Evolutionary conservation across 2,797 vertebrate species (phyloP), one percentile per base, ranked within the genome.

Genomic region (Gymnothorax javanicus): DNA sequence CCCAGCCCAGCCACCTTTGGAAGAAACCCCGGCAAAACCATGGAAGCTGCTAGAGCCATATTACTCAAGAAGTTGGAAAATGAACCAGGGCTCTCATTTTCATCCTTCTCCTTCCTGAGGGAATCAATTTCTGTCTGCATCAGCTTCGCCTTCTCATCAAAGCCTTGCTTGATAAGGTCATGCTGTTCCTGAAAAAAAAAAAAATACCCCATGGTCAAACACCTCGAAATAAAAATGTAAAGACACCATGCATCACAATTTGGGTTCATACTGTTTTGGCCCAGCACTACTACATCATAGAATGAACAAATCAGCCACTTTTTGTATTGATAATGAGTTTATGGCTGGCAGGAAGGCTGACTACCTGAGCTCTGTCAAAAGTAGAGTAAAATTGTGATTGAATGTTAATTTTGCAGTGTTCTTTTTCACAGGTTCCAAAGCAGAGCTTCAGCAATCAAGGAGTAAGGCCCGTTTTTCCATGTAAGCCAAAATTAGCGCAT

Each of bases 161-260:
- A 86, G 15, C 62, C 79, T 64, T 86, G 50, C 58, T 69, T 43
- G 8, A 69, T 17, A 17, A 86, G 86, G 52, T 43, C 62, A 8
- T 58, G 4, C 54, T 86, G 79, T n/a, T 86, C 86, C 86, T 86
- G 81, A 12, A 83, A 83, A 3, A 50, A 82, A 43, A 86, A 58
- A 52, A 59, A 82, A 2, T 23, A 67, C 3, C 4, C 50, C 23
- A 67, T 25, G 13, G 59, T 67, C 23, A 54, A 43, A 81, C 52
- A 81, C 27, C 50, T 54, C 13, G 54, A 79, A 15, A 52, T 79
- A 7, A 15, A 52, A 69, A 69, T n/a, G 4, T 7, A n/a, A 4
- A 69, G 23, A 25, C 0, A 5, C 23, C 23, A 69, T 4, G 64
- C n/a, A n/a, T 11, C 64, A 8, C 64, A 25, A 69, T 69, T 69